phyloP scores from a whole-genome alignment of 1,140 invertebrate species.

The Thalassaphorura encarpata region DNA sequence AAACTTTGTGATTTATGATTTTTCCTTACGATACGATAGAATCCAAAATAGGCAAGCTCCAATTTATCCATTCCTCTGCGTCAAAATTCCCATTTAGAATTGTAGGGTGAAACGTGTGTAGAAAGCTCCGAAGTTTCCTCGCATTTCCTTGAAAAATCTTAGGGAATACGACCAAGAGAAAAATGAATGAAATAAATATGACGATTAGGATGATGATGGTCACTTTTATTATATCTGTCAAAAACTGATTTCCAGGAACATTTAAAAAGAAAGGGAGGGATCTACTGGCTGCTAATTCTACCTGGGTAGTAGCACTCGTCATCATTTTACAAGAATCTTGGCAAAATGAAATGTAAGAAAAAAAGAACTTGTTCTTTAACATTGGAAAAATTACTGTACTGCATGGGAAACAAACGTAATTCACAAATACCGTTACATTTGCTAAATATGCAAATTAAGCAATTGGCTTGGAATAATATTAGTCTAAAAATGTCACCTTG shows the following conservation, averaged over 20 bases:
- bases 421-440: too few species aligned
- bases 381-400: neutral
- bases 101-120: too few species aligned
- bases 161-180: constrained; percentile 23
- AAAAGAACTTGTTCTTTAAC: neutral
- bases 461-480: too few species aligned
- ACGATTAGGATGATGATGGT: constrained; percentile 20
- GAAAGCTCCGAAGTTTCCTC: too few species aligned
- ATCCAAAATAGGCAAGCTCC: too few species aligned
- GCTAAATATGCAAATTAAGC: too few species aligned
- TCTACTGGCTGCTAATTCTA: neutral
- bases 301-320: neutral
- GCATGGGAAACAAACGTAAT: constrained; percentile 2
- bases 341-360: neutral
- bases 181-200: constrained; percentile 22
- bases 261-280: constrained; percentile 21
- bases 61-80: too few species aligned
- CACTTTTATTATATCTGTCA: constrained; percentile 21
- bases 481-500: too few species aligned
- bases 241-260: constrained; percentile 28
- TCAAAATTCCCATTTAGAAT: too few species aligned
- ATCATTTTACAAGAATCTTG: neutral
- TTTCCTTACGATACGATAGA: too few species aligned
- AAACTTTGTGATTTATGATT: too few species aligned
- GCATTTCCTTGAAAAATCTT: constrained; percentile 13